Evolutionary conservation across 2,797 vertebrate genomes (phyloP).

Genomic region (Gila robusta): DNA sequence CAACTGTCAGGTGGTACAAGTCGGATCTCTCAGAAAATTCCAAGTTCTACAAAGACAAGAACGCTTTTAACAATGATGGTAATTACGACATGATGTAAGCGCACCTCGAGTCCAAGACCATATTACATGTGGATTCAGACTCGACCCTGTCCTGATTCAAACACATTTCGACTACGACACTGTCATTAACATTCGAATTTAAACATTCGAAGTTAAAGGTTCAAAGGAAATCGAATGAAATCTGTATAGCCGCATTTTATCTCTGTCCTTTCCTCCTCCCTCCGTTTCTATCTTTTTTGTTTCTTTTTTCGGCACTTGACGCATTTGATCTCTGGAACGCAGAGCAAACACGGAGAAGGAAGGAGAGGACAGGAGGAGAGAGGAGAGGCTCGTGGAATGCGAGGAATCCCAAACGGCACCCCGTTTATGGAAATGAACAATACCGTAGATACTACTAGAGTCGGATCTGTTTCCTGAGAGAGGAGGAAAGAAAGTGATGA

Average conservation of each 20-base stretch:
- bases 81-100: too few relatives aligned
- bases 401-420: slow-evolving; percentile 72
- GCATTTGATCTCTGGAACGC: slow-evolving; percentile 17
- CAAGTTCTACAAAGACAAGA: neutral
- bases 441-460: slow-evolving; percentile 62
- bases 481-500: slow-evolving; percentile 65
- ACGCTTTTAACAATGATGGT: neutral
- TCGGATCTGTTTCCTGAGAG: slow-evolving; percentile 74
- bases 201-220: neutral
- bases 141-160: too few relatives aligned
- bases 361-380: slow-evolving; percentile 60
- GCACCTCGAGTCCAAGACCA: neutral
- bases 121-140: neutral
- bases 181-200: too few relatives aligned
- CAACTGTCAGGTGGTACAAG: neutral
- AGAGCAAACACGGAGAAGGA: slow-evolving; percentile 70
- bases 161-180: neutral
- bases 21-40: neutral
- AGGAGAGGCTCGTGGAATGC: slow-evolving; percentile 70
- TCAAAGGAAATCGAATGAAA: too few relatives aligned
- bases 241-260: neutral
- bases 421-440: slow-evolving; percentile 81
- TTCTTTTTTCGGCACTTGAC: slow-evolving; percentile 18
- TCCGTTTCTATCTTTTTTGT: neutral
- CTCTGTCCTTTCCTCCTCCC: neutral